Conservation (phyloP, 2,113 vertebrate species). For the Budorcas taxicolor region DNA sequence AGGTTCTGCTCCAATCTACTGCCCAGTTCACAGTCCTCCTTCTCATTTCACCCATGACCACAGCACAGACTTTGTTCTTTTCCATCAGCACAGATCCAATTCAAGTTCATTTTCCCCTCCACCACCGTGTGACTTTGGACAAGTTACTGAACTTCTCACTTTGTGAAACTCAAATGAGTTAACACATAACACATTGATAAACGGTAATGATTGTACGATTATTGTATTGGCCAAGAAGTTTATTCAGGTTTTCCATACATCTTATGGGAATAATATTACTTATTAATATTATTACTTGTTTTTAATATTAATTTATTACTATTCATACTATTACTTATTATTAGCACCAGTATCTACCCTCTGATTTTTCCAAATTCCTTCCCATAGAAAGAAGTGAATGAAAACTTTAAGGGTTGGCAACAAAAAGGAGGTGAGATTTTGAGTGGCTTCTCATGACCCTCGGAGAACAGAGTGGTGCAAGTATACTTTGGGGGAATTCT, state of each 20-base stretch:
- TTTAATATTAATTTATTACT: neutral
- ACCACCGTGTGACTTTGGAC: neutral
- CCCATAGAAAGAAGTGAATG: neutral
- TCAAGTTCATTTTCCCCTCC: neutral
- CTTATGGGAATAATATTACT: neutral
- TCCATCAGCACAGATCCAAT: neutral
- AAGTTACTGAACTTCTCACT: neutral
- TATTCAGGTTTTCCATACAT: neutral
- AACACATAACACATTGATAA: neutral
- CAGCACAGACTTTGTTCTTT: neutral
- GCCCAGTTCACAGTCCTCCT: neutral
- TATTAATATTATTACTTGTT: neutral
- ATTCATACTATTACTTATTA: neutral
- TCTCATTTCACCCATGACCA: neutral
- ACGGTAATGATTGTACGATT: neutral
- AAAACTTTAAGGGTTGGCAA: neutral
- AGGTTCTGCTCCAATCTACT: neutral
- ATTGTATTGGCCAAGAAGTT: neutral
- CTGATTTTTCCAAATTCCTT: neutral
- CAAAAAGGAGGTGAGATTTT: constrained; percentile 27
- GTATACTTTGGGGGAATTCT: constrained; percentile 57
- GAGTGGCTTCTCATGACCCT: constrained; percentile 32
- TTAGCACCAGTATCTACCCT: neutral
- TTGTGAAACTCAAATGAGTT: neutral
- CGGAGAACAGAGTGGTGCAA: constrained; percentile 37